Conservation (phyloP, 2,113 vertebrate genomes). For the Chaetura pelagica region DNA sequence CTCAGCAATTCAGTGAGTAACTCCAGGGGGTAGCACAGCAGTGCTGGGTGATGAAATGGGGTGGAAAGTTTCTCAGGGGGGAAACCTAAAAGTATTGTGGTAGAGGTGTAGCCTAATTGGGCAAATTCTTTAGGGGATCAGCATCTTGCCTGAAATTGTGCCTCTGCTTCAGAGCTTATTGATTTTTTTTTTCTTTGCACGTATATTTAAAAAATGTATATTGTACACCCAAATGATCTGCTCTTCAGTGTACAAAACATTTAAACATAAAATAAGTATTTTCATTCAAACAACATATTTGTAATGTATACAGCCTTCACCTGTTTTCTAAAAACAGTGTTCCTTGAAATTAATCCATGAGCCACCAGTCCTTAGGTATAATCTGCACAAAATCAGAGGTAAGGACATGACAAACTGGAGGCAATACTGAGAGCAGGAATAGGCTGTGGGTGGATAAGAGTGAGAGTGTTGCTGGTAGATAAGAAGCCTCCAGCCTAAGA, state of each 20-base stretch:
- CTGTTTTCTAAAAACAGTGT: neutral
- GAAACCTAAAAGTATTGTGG: neutral
- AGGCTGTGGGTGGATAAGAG: neutral
- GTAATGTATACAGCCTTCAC: neutral
- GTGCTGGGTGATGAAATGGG: neutral
- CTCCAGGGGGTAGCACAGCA: neutral
- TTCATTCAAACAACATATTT: neutral
- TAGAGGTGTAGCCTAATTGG: neutral
- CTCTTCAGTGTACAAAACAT: neutral
- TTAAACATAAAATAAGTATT: neutral
- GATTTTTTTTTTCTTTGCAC: fast-evolving
- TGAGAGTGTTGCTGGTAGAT: neutral
- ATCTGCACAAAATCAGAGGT: neutral
- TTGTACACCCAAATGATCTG: neutral
- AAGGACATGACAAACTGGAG: neutral
- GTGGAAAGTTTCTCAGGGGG: neutral
- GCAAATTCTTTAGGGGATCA: neutral
- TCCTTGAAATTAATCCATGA: neutral
- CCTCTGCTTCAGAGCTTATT: neutral
- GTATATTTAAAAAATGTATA: neutral
- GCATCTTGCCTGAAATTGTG: neutral
- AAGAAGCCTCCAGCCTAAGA: neutral
- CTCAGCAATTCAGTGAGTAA: neutral
- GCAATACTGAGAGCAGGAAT: neutral
- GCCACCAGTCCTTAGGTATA: neutral